Conservation (phyloP, 2,797 vertebrate species). For the Avahi laniger region DNA sequence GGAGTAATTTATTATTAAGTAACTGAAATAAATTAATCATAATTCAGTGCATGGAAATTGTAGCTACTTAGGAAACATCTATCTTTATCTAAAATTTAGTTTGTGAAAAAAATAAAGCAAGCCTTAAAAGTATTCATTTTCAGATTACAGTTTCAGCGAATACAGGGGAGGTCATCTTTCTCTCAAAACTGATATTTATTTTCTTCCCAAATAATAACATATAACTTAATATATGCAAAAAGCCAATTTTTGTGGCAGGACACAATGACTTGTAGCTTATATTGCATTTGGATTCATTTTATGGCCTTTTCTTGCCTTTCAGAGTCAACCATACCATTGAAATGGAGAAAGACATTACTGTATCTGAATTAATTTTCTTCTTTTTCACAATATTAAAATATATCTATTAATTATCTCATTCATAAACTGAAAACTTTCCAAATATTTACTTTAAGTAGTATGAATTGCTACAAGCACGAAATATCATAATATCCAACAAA, state of each 20-base stretch:
- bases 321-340: neutral
- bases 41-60: conserved; percentile 43
- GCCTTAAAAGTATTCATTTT: neutral
- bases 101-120: neutral
- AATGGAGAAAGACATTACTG: neutral
- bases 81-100: conserved; percentile 12
- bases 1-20: conserved; percentile 50
- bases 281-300: conserved; percentile 9
- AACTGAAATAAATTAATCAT: conserved; percentile 43
- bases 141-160: neutral
- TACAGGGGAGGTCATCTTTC: neutral
- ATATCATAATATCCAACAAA: neutral
- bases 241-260: neutral
- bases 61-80: conserved; percentile 19
- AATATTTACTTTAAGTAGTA: neutral
- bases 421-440: conserved; percentile 37
- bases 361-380: neutral
- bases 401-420: neutral
- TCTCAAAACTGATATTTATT: neutral
- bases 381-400: neutral
- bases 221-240: neutral
- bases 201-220: neutral
- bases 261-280: neutral
- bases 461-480: neutral
- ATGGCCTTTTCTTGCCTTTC: conserved; percentile 1